Base-by-base conservation (phyloP, 2,797 vertebrate genomes). In the Alauda arvensis region DNA sequence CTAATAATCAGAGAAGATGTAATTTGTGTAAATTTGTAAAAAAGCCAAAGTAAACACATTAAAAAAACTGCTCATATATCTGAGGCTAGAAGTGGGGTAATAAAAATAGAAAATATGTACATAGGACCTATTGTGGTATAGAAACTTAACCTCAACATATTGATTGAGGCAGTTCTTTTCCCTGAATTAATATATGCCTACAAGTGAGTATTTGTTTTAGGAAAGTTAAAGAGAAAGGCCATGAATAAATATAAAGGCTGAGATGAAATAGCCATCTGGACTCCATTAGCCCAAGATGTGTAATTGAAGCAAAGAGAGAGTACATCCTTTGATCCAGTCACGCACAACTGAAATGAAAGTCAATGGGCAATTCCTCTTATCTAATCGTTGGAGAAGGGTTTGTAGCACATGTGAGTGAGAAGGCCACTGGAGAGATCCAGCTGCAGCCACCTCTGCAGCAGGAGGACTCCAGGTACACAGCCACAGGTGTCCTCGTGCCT, bases 201-300 rank as follows among this genome's bases (percentile, higher is more conserved):
- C 5, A 3, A 93, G 37, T 71, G 75, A 90, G 83, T 86, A 85
- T 94, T 95, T 95, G 87, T 82, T 92, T 89, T 67, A 88, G 40
- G 60, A 37, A 93, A 90, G 77, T 88, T 89, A 93, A 90, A 94
- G 72, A 89, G 66, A 76, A 94, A 85, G 80, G 74, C 74, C 42
- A 24, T 51, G 92, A 91, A 93, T 82, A 89, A 90, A 81, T 87
- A 89, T 34, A 85, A 87, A 77, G 80, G 43, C 71, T 85, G 70
- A 85, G 84, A 84, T 81, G 80, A 89, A 94, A 79, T 78, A 92
- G 74, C 79, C 89, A 94, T 93, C 93, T 95, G 92, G 88, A 77
- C 87, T 71, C 72, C 78, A 89, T 91, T 91, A 94, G 70, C 75
- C 46, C 61, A 72, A 87, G 87, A 85, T 59, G 51, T 1, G 12